These are phyloP conservation scores for Tangara arthus DNA, from an alignment of 2,797 vertebrate genomes.

Conservation along the genomic window DNA sequence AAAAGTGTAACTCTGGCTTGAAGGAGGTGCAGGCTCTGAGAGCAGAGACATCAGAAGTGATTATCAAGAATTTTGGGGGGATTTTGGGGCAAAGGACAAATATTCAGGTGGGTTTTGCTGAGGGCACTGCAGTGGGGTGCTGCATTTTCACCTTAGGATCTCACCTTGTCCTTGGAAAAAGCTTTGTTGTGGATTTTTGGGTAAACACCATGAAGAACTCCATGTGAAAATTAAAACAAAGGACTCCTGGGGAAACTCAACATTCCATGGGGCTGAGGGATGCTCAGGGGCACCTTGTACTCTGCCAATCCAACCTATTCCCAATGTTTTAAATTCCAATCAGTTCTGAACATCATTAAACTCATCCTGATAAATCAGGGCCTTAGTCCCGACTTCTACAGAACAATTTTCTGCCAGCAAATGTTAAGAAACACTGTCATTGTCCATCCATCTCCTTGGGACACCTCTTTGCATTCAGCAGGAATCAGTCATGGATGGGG, in stretches of 20 bases:
- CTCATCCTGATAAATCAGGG: neutral
- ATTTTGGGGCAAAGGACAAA: neutral
- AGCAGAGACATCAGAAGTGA: neutral
- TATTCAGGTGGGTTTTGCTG: neutral
- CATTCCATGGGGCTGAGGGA: neutral
- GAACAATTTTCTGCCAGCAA: neutral
- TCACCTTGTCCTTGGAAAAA: neutral
- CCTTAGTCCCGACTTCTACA: neutral
- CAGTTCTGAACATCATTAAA: neutral
- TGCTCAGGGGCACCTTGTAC: neutral
- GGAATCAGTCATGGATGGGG: neutral
- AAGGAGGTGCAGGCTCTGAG: neutral
- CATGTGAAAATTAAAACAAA: neutral
- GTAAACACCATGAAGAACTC: neutral
- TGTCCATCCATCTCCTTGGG: neutral
- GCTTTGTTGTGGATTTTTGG: neutral
- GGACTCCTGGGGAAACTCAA: neutral
- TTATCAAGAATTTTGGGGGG: neutral
- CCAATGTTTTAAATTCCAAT: neutral
- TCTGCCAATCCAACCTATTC: neutral
- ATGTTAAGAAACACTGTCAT: rapidly evolving
- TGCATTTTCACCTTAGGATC: neutral
- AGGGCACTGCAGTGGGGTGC: neutral
- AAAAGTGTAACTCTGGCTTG: neutral
- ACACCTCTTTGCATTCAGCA: neutral